Evolutionary conservation across 2,797 vertebrate genomes (phyloP), one percentile per base, ranked within the genome.

Genomic region (Bradypodion ventrale): DNA sequence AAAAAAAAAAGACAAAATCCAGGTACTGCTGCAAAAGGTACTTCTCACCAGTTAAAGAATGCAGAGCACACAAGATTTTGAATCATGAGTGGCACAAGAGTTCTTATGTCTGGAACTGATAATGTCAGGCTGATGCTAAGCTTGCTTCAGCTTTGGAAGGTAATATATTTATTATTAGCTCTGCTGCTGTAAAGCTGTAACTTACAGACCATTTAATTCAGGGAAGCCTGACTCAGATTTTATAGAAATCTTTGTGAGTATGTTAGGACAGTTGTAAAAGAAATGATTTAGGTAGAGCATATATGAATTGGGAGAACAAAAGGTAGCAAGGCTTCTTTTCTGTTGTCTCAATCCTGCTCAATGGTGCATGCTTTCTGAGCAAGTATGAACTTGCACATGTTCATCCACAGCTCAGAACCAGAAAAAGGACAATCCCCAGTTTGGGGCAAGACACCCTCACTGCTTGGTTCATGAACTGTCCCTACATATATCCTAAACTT

Each of bases 201-300:
- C 65, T 78, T 40, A 65, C 76, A 46, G 19, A 78, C 16, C 76
- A 78, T 62, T 78, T 65, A 65, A 44, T 65, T 78, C 60, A 65
- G 27, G 32, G 42, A 16, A 65, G 29, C 25, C 9, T 78, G 60
- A 63, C 32, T 35, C 16, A 4, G 32, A 32, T 62, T 40, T 62
- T 37, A 78, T 42, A 25, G 16, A 60, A 29, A 62, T 63, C 16
- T 56, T 56, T 78, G 59, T 7, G 60, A 44, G 21, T 78, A 40
- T 77, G 27, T 10, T 29, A 77, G 56, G 6, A 62, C 40, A 40
- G 56, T 62, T 77, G 25, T 60, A 62, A 60, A 75, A 21, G 6
- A 75, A 75, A 75, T 75, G 74, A 75, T 59, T 52, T 52, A 29
- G 4, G 12, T 37, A 32, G 49, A 52, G 32, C 44, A 69, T 35